Evolutionary conservation across 2,113 vertebrate genomes (phyloP).

Genomic region (Greenwoodochromis staneri): DNA sequence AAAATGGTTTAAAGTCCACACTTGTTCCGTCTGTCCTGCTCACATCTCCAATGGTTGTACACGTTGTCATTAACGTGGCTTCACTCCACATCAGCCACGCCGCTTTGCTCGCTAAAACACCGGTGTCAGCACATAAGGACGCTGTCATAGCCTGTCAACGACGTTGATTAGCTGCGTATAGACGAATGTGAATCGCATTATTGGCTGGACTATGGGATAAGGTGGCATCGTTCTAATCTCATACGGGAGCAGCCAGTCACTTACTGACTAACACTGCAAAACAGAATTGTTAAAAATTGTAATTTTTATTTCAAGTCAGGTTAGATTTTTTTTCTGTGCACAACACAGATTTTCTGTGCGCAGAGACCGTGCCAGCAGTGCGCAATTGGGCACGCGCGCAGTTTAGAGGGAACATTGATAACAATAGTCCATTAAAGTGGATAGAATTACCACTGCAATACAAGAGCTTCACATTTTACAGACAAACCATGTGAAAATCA

Average conservation of each 20-base stretch:
- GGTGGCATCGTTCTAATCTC: not conserved
- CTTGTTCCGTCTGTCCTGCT: not conserved
- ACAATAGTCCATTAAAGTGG: not conserved
- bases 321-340: not conserved
- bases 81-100: not conserved
- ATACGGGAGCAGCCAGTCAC: rapidly evolving
- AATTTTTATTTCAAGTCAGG: not conserved
- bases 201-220: not conserved
- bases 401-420: not conserved
- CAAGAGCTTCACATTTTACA: not conserved
- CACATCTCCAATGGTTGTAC: not conserved
- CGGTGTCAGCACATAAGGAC: not conserved
- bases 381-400: not conserved
- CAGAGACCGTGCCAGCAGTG: not conserved
- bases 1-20: no score
- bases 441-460: not conserved
- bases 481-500: not conserved
- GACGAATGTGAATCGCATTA: not conserved
- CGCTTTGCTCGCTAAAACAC: rapidly evolving
- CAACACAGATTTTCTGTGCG: not conserved
- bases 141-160: not conserved
- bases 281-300: not conserved
- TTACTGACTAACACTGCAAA: not conserved
- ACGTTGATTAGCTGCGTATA: not conserved
- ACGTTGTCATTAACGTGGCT: rapidly evolving